These are phyloP conservation scores for Anolis carolinensis DNA, from an alignment of 2,113 vertebrate species.

Conservation along the genomic window DNA sequence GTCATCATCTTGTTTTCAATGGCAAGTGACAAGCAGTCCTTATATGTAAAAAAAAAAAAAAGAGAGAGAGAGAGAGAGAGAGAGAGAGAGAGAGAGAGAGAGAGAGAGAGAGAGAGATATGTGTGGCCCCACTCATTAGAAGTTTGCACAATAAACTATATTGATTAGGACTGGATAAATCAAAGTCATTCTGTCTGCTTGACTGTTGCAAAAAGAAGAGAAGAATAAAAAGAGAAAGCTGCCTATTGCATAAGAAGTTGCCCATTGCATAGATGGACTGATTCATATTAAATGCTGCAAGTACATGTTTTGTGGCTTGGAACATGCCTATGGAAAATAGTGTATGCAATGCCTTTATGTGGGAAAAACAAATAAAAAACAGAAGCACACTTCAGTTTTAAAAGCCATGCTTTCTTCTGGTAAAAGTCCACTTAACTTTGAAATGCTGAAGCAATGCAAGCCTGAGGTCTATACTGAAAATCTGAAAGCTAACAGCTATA, in stretches of 20 bases:
- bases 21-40: no score
- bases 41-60: neutral
- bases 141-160: no score
- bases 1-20: no score
- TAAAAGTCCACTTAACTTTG: slow-evolving; percentile 51
- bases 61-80: no score
- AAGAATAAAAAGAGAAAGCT: neutral
- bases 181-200: neutral
- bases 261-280: slow-evolving; percentile 36
- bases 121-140: neutral
- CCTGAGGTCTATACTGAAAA: slow-evolving; percentile 51
- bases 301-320: slow-evolving; percentile 52
- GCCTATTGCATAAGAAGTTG: slow-evolving; percentile 1
- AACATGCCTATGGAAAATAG: slow-evolving; percentile 49
- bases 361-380: slow-evolving; percentile 67
- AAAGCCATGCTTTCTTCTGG: slow-evolving; percentile 54
- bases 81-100: no score
- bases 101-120: no score
- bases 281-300: slow-evolving; percentile 59
- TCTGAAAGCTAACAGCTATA: slow-evolving; percentile 58
- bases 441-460: slow-evolving; percentile 57
- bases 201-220: neutral
- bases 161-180: neutral
- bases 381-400: slow-evolving; percentile 56
- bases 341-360: slow-evolving; percentile 47